These are phyloP conservation scores for Brachylomia viminalis DNA, from an alignment of 2,888 invertebrate species.

Conservation along the genomic window DNA sequence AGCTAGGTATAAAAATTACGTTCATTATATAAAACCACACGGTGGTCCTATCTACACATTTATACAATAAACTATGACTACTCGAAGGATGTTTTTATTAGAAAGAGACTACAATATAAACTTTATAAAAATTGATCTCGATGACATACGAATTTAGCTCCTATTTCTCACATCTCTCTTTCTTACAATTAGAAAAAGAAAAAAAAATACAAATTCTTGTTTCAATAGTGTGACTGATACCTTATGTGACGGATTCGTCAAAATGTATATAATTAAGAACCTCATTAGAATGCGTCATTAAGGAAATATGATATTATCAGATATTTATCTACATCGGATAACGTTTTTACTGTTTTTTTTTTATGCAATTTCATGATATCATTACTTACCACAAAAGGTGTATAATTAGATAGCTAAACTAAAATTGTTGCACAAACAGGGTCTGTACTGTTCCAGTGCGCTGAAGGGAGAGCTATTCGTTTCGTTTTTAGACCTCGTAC, in stretches of 20 bases:
- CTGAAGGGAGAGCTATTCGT: not conserved
- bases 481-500: not conserved
- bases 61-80: constrained; percentile 60
- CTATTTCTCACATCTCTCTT: not conserved
- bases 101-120: constrained; percentile 66
- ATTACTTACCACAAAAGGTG: not conserved
- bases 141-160: constrained; percentile 62
- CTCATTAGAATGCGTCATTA: constrained; percentile 25
- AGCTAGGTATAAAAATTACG: constrained; percentile 64
- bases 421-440: not conserved
- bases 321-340: constrained; percentile 27
- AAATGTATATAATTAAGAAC: not conserved
- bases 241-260: constrained; percentile 29
- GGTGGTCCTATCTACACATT: constrained; percentile 58
- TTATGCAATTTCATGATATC: constrained; percentile 31
- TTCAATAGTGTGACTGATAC: constrained; percentile 13
- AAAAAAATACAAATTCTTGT: not conserved
- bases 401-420: not conserved
- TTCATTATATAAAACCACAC: constrained; percentile 59
- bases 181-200: not conserved
- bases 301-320: constrained; percentile 24
- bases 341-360: constrained; percentile 3
- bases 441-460: not conserved
- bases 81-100: constrained; percentile 62
- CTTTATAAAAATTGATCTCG: constrained; percentile 49